Base-by-base conservation (phyloP, 2,113 vertebrate species). In the Tympanuchus pallidicinctus region DNA sequence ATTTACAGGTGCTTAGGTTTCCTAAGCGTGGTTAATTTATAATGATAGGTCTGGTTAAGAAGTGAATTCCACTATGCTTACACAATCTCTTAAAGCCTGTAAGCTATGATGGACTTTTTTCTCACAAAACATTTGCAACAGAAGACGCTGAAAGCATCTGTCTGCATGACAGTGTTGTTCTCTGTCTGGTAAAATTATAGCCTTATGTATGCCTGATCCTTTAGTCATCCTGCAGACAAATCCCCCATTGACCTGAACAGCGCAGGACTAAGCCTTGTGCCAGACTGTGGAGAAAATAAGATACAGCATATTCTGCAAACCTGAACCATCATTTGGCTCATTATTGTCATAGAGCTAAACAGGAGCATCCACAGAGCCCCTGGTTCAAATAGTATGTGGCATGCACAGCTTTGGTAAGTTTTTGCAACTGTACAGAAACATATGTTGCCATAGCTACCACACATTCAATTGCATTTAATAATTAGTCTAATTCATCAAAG, bases 1-100 rank as follows among this genome's bases (percentile, higher is more conserved):
- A 94, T 65, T 92, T 95, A 80, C 83, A 96, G 85, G 82, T 97
- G 90, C 97, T 97, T 94, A 95, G 84, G 73, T 93, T 96, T 96
- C 92, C 83, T 57, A 86, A 96, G 88, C 89, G 59, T 91, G 70
- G 52, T 81, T 97, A 94, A 96, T 96, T 96, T 96, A 88, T 94
- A 95, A 95, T 97, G 86, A 92, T 95, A 90, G 76, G 52, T 96
- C 87, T 95, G 47, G 64, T 86, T 84, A 94, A 94, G 54, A 83
- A 72, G 83, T 92, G 77, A 97, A 95, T 97, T 96, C 92, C 91
- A 92, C 78, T 92, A 60, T 72, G 66, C 75, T 96, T 97, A 93
- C 67, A 86, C 61, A 96, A 94, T 89, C 93, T 79, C 89, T 91
- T 78, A 63, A 96, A 84, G 64, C 78, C 59, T 97, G 90, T 94